Evolutionary conservation across 2,888 invertebrate genomes (phyloP), one percentile per base, ranked within the genome.

Genomic region (Nephrotoma appendiculata): DNA sequence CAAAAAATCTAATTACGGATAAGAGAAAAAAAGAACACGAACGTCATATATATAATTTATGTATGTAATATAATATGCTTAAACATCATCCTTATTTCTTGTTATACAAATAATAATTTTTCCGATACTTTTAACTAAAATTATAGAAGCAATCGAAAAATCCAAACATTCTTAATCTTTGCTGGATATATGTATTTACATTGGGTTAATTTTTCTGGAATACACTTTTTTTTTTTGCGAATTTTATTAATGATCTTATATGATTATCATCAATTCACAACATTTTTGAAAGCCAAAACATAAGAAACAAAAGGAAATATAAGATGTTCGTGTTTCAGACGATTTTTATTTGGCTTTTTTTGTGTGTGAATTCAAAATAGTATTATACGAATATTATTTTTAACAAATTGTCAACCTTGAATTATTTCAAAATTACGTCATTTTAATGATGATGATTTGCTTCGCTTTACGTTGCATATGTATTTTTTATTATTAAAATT

Each of bases 361-460:
- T 44, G n/a, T 44, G 44, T 71, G 71, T 71, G 71, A 31, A 71
- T 71, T 31, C 71, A 71, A 31, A 71, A 71, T 31, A 71, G 31
- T 31, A 71, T 71, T 71, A 71, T 71, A 44, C 31, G 31, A 31
- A 1, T 44, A 71, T 71, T 71, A 71, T 71, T 71, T 71, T 71
- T 71, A 71, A 71, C 71, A 71, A 71, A 71, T 84, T 84, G 41
- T 84, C 43, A 85, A 44, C 85, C 85, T 85, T 85, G 85, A 85
- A 85, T 85, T 85, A 44, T 85, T 44, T 31, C n/a, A 11, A 44
- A 85, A 85, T 85, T 85, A 31, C 85, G 85, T 85, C 85, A 85
- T 85, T 43, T 85, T 85, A 71, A 71, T 71, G 71, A 71, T 71
- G 71, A 71, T 71, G 71, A 71, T 71, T 71, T 71, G 71, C 71